A percentile compares a stretch with the other conserved stretches of the same genome.
Evolutionary conservation across 2,113 vertebrate genomes (phyloP).

Genomic region (Aegotheles bennettii): DNA sequence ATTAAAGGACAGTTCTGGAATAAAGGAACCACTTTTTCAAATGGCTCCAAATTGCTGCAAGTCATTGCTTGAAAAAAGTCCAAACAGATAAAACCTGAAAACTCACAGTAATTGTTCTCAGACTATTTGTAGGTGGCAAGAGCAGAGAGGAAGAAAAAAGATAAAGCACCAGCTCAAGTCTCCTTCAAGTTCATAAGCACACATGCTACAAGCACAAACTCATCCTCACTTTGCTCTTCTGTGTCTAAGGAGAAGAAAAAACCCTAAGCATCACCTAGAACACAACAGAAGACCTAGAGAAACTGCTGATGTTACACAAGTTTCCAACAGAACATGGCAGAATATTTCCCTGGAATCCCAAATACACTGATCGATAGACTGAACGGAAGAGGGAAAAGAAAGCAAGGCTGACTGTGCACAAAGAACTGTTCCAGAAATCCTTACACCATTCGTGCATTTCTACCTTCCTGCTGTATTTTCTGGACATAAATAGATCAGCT

Average conservation of each 20-base stretch:
- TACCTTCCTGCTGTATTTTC: background rate
- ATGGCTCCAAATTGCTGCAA: background rate
- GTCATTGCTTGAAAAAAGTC: background rate
- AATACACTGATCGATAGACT: background rate
- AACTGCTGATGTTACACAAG: background rate
- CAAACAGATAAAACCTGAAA: background rate
- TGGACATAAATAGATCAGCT: background rate
- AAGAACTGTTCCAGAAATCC: background rate
- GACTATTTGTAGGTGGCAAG: background rate
- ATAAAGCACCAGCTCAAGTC: background rate
- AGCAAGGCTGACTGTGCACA: background rate
- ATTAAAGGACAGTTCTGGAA: background rate
- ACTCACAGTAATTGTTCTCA: background rate
- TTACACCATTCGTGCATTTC: background rate
- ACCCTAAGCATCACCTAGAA: background rate
- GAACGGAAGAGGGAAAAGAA: background rate
- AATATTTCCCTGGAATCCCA: background rate
- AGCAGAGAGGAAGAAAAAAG: background rate
- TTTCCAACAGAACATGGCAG: background rate
- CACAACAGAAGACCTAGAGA: background rate
- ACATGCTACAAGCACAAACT: fast-evolving
- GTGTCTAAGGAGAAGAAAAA: background rate
- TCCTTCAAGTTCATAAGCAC: background rate
- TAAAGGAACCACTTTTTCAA: background rate
- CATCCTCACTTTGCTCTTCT: background rate